Evolutionary conservation across 64 coral and sea anemone species (phyloP), one percentile per base, ranked within the genome.

Genomic region (Dendronephthya gigantea): DNA sequence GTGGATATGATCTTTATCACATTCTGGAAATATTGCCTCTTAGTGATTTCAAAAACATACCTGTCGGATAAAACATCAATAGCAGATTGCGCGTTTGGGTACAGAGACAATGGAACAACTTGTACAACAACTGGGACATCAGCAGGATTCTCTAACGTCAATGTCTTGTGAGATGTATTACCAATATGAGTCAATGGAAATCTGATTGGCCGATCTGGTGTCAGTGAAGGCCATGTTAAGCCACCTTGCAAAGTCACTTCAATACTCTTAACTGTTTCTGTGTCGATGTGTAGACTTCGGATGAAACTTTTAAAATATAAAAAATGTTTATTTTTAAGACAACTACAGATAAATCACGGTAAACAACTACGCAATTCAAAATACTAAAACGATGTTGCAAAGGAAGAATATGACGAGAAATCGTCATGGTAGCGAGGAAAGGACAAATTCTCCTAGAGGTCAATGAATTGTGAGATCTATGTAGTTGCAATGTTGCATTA

Each of bases 101-200:
- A 98, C 0, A 51, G 29, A 31, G 83, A 83, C 39, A 98, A 86
- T 5, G 95, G 91, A 27, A 93, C 91, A 40, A 98, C 86, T 69
- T 98, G 95, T 17, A 81, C 87, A 35, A 98, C 47, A 16, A 98
- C 87, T 23, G 72, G 84, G 0, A 89, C 88, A 47, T 98, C 90
- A 74, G 92, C 92, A 47, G 95, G 91, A 76, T 98, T 98, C 39
- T 93, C 91, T 38, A 98, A 40, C 10, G 28, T 36, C 49, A 98
- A 90, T n/a, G 90, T 70, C 85, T 93, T 98, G 51, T 82, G 19
- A 34, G 95, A 98, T 72, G 79, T 89, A 37, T 98, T 98, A 1
- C 95, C 95, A 83, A 98, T 68, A 28, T 98, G 95, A 14, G 95
- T 98, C 11, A 98, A 84, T 10, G 95, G 95, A 47, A 98, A 98